Evolutionary conservation across 1,140 invertebrate species (phyloP).

Genomic region (Ditylenchus dipsaci): DNA sequence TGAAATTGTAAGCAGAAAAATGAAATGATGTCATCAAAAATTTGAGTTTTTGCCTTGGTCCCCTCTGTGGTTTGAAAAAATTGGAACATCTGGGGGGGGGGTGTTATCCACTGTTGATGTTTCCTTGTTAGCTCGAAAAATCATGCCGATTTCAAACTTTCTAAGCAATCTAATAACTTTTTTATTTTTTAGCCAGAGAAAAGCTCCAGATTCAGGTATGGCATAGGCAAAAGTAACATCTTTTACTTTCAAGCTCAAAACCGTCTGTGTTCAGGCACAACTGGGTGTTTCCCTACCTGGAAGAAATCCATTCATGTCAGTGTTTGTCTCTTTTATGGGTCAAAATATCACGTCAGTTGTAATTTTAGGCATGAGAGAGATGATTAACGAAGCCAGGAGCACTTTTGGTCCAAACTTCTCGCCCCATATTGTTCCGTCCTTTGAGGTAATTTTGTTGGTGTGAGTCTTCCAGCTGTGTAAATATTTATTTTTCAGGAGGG

Average conservation of each 20-base stretch:
- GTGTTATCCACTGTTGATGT: too few relatives aligned
- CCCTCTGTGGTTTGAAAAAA: too few relatives aligned
- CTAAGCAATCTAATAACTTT: neutral
- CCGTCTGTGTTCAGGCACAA: slow-evolving; percentile 23
- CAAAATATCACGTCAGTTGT: too few relatives aligned
- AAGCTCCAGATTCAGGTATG: slow-evolving; percentile 10
- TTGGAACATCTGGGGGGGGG: too few relatives aligned
- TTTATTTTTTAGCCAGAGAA: slow-evolving; percentile 35
- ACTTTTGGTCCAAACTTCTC: slow-evolving; percentile 43
- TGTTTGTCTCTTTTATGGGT: too few relatives aligned
- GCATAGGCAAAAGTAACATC: too few relatives aligned
- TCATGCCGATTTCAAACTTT: too few relatives aligned
- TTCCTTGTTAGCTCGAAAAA: too few relatives aligned
- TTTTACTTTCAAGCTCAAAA: too few relatives aligned
- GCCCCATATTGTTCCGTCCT: slow-evolving; percentile 45
- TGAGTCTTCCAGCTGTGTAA: neutral
- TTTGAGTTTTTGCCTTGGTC: too few relatives aligned
- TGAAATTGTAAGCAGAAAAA: too few relatives aligned
- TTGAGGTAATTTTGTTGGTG: slow-evolving; percentile 28
- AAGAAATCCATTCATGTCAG: slow-evolving; percentile 34
- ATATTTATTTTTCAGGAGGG: slow-evolving; percentile 25
- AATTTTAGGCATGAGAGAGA: slow-evolving; percentile 20
- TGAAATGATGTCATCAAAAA: too few relatives aligned
- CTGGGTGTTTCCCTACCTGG: slow-evolving; percentile 41
- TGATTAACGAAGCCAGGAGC: slow-evolving; percentile 35